Percentiles rank a stretch among this genome's conserved stretches.
phyloP scores from a whole-genome alignment of 2,113 vertebrate genomes.

The Macaca mulatta region DNA sequence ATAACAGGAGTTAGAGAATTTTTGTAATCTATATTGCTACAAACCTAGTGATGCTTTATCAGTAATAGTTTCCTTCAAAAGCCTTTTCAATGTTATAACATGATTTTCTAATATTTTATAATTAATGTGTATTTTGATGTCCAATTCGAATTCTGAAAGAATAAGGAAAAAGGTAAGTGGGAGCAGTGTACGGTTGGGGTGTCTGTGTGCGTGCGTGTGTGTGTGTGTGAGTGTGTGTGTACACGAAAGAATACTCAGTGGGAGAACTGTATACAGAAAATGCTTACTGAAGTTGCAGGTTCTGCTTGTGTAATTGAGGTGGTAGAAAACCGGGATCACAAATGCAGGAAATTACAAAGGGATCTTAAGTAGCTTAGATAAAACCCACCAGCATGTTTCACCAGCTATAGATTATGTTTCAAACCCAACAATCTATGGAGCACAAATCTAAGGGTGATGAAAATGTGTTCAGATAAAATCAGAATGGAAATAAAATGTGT shows the following conservation, averaged over 20 bases:
- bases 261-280: constrained; percentile 57
- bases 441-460: not conserved
- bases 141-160: constrained; percentile 85
- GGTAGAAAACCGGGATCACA: constrained; percentile 45
- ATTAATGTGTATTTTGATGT: constrained; percentile 88
- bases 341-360: constrained; percentile 42
- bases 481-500: constrained; percentile 19
- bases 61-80: constrained; percentile 83
- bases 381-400: constrained; percentile 56
- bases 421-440: not conserved
- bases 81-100: constrained; percentile 82
- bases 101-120: constrained; percentile 89
- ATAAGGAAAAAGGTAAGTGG: constrained; percentile 80
- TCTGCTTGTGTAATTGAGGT: constrained; percentile 54
- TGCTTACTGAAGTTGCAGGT: constrained; percentile 67
- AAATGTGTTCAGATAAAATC: not conserved
- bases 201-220: not conserved
- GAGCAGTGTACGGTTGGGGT: constrained; percentile 42
- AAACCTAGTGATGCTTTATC: constrained; percentile 83
- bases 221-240: constrained; percentile 71
- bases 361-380: constrained; percentile 64
- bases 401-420: constrained; percentile 72
- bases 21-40: constrained; percentile 89
- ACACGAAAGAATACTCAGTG: constrained; percentile 70
- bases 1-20: constrained; percentile 83